Base-by-base conservation (phyloP, 2,888 invertebrate species). In the Apeira syringaria region DNA sequence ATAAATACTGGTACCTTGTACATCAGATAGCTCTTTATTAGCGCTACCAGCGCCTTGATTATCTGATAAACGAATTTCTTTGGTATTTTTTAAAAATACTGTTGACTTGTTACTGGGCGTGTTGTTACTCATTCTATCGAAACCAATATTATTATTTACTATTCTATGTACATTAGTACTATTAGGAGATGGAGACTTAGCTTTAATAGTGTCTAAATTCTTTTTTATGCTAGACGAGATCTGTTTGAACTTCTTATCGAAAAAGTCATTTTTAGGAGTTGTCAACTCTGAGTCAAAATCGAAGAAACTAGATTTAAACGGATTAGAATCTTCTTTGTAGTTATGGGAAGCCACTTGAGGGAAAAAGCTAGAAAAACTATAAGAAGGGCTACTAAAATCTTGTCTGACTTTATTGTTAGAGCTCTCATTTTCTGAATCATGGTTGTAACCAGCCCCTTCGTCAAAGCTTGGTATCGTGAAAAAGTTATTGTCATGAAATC, bases 1-100 rank as follows among this genome's bases (percentile, higher is more conserved):
- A 62, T 88, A 89, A 69, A 90, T 83, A 74, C 89, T 90, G 53
- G 89, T 90, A 53, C 87, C 89, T 12, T 90, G 87, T 37, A 85
- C 81, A 68, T 90, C 89, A 56, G 85, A 83, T 56, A 86, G 63
- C 59, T 77, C 80, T 67, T 79, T 80, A 28, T 78, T 82, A 41
- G 67, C 66, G 40, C 75, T 81, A 15, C 77, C 74, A 42, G 86
- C 83, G 38, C 80, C 74, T 42, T 88, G 88, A 44, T 86, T 88
- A 59, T 90, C 88, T 54, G 75, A 63, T 40, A 88, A 67, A 46
- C 82, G 80, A 45, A 90, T 80, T 62, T 90, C 82, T 79, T 91
- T 90, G 56, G 91, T 91, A 71, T 92, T 90, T 56, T 91, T 91
- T 53, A 88, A 90, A 47, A 80, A 79, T 36, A 91, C 84, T 56